Evolutionary conservation across 2,888 invertebrate species (phyloP).

Genomic region (Sympetrum striolatum): DNA sequence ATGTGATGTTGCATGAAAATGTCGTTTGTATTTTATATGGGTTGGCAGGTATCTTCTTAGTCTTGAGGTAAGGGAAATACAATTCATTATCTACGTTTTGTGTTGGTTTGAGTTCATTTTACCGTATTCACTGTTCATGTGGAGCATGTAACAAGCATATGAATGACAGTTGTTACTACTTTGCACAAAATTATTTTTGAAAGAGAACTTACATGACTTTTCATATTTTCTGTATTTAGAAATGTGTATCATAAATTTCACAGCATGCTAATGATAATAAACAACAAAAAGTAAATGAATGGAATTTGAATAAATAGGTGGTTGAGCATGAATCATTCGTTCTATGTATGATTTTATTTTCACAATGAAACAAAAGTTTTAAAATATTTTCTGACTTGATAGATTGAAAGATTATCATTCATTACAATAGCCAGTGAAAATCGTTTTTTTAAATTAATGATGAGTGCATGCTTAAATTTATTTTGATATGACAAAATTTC

Average conservation of each 20-base stretch:
- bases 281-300: no score
- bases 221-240: neutral
- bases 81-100: neutral
- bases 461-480: no score
- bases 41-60: slow-evolving; percentile 21
- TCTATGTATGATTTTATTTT: neutral
- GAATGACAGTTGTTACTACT: neutral
- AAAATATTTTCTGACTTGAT: no score
- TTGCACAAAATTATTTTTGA: neutral
- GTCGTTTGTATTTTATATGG: neutral
- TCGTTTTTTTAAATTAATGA: neutral
- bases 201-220: neutral
- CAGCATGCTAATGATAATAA: no score
- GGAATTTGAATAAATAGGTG: no score
- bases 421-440: neutral
- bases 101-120: neutral
- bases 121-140: neutral
- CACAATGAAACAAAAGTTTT: neutral
- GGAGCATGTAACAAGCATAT: neutral
- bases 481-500: no score
- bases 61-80: neutral
- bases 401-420: no score
- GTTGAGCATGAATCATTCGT: neutral
- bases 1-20: slow-evolving; percentile 18
- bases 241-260: neutral